These are phyloP conservation scores for Poeciliopsis paucimaculata DNA, from an alignment of 2,797 vertebrate genomes.

Conservation along the genomic window DNA sequence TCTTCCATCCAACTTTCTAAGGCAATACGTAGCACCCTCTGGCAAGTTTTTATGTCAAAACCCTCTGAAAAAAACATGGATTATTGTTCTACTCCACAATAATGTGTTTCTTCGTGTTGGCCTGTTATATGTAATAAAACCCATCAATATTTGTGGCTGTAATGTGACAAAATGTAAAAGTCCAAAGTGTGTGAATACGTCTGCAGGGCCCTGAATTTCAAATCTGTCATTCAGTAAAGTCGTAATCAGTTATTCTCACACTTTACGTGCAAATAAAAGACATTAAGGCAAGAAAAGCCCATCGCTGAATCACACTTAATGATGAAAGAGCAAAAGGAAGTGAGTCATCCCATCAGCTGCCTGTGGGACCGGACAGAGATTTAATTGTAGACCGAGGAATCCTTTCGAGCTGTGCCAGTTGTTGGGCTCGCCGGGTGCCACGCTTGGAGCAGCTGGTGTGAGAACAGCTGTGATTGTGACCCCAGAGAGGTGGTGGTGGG, in stretches of 20 bases:
- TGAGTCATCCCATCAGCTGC: slow-evolving; percentile 3
- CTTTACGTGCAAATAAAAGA: not conserved
- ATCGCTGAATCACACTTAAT: not conserved
- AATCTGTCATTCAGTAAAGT: not conserved
- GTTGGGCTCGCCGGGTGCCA: slow-evolving; percentile 22
- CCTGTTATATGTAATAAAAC: not conserved
- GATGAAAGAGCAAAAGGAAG: not conserved
- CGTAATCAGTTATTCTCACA: not conserved
- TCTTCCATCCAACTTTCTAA: no score
- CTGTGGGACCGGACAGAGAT: slow-evolving; percentile 5
- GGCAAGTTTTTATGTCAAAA: not conserved
- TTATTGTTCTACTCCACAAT: not conserved
- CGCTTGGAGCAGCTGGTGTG: slow-evolving; percentile 57
- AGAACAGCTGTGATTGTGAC: slow-evolving; percentile 69
- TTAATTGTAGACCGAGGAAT: slow-evolving; percentile 8
- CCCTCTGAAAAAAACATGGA: not conserved
- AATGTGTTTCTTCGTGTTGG: not conserved
- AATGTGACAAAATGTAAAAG: not conserved
- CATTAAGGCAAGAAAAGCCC: not conserved
- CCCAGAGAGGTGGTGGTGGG: slow-evolving; percentile 34
- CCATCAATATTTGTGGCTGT: not conserved
- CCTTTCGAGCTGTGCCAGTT: slow-evolving; percentile 31
- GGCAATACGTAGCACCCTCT: no score
- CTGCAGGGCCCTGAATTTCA: not conserved
- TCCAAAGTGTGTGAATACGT: not conserved